Base-by-base conservation (phyloP, 2,888 invertebrate genomes). In the Oscheius sp. region DNA sequence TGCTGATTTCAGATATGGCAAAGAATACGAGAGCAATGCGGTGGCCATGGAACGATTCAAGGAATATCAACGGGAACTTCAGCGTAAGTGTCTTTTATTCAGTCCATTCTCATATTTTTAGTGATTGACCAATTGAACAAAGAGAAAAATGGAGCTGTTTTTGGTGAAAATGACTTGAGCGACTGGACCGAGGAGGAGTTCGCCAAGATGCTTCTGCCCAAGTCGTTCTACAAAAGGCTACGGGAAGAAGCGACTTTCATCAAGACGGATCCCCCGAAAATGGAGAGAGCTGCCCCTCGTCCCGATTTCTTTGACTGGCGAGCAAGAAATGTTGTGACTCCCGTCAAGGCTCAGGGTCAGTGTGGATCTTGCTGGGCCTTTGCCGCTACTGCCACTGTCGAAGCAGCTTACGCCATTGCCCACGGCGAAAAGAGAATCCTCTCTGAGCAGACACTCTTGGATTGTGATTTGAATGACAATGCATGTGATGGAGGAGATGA, bases 401-500 rank as follows among this genome's bases (percentile, higher is more conserved):
- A 87, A 73, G 81, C 86, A 9, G 84, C 86, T 6, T 88, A 80
- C 61, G 83, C 84, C n/a, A 80, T 87, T 69, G 79, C 78, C 18
- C 76, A 86, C 61, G 83, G 83, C 9, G 80, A 84, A 55, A 73
- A 56, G 53, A 69, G 82, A 69, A 82, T 80, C 72, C 68, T 82
- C 59, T 80, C 80, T 27, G 86, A 87, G 73, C 87, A 87, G 71
- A 85, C 87, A 16, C 80, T 87, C 35, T 76, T 87, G 29, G 87
- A 87, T 53, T 87, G 87, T 72, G 82, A 84, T 55, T 86, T 86
- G 77, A 89, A 88, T 29, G 90, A 90, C 81, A 79, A 89, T 75
- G 90, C 90, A 2, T 90, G 90, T 81, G 86, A 89, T 71, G 90
- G 90, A 43, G 90, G 90, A 45, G 87, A 89, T n/a, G 89, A 89